phyloP scores from a whole-genome alignment of 2,888 invertebrate genomes.

The Conus canariensis region DNA sequence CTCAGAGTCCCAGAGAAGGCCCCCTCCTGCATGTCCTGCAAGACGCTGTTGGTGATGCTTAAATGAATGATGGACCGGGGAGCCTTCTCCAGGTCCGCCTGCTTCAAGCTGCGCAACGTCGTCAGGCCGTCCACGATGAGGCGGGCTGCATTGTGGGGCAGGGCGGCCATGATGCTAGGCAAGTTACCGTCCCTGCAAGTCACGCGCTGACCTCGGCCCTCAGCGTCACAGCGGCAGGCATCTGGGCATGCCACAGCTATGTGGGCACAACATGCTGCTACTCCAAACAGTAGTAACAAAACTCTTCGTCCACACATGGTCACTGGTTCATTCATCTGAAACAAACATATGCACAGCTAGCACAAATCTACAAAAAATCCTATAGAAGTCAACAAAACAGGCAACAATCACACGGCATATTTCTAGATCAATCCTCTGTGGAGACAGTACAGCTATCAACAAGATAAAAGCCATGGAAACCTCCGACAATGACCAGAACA shows the following conservation, averaged over 20 bases:
- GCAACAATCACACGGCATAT: too few relatives aligned
- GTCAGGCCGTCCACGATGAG: conserved; percentile 45
- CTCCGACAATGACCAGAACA: too few relatives aligned
- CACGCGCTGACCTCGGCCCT: conserved; percentile 40
- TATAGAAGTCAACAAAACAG: too few relatives aligned
- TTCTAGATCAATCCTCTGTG: too few relatives aligned
- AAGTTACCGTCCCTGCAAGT: conserved; percentile 37
- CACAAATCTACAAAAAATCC: too few relatives aligned
- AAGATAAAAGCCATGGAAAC: too few relatives aligned
- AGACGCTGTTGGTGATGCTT: conserved; percentile 51
- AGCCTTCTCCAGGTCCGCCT: conserved; percentile 42
- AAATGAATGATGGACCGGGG: conserved; percentile 46
- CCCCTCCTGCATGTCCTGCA: conserved; percentile 54
- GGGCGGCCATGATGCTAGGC: conserved; percentile 22
- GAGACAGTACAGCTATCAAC: too few relatives aligned
- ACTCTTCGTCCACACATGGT: background rate
- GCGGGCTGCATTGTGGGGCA: conserved; percentile 43
- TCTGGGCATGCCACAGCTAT: conserved; percentile 29
- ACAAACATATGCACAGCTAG: background rate
- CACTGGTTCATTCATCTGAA: background rate
- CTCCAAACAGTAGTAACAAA: background rate
- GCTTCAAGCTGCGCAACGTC: conserved; percentile 45
- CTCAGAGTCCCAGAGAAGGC: conserved; percentile 55
- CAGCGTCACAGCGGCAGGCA: conserved; percentile 35
- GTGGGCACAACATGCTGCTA: background rate